Base-by-base conservation (phyloP, 1,140 invertebrate genomes). In the Lepidurus apus region DNA sequence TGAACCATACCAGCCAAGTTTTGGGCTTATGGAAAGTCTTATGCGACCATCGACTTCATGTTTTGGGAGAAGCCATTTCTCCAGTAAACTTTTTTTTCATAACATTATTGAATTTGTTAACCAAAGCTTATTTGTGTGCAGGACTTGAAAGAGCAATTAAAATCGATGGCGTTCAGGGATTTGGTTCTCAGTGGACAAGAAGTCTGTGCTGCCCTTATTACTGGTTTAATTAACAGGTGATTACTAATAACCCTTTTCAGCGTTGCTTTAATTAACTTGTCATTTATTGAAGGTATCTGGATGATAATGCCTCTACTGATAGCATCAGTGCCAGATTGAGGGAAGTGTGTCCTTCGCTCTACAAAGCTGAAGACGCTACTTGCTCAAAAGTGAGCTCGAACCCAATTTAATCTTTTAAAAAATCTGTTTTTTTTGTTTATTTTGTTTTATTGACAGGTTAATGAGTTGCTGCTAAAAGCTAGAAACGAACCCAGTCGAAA, bases 221-320 rank as follows among this genome's bases (percentile, higher is more conserved):
- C 91, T 44, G 88, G 90, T 42, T 84, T 95, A 5, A 92, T 95
- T 44, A 53, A 77, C 42, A 43, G 74, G 74, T 75, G 17, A 21
- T 43, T 75, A 73, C 1, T n/a, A 24, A 5, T 4, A 73, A 73
- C 17, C 21, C 4, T 24, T n/a, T n/a, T 73, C 17, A 73, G 17
- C 17, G 5, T 73, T 24, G 3, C 21, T 2, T 73, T 73, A 1
- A 17, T 80, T 10, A 81, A 21, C 42, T 80, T 81, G 47, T 79
- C 80, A 79, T 79, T 74, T 80, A 81, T 79, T 82, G 74, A 80
- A 88, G 93, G 78, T 99, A 98, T 85, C 87, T 99, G 1, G 92
- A 93, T 77, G 97, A 99, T 84, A 96, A 97, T 85, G 95, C 97
- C 0, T 94, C 93, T 4, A 94, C 97, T 1, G 94, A 97, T 85